phyloP scores from a whole-genome alignment of 2,888 invertebrate species.

The Erebia epiphron region DNA sequence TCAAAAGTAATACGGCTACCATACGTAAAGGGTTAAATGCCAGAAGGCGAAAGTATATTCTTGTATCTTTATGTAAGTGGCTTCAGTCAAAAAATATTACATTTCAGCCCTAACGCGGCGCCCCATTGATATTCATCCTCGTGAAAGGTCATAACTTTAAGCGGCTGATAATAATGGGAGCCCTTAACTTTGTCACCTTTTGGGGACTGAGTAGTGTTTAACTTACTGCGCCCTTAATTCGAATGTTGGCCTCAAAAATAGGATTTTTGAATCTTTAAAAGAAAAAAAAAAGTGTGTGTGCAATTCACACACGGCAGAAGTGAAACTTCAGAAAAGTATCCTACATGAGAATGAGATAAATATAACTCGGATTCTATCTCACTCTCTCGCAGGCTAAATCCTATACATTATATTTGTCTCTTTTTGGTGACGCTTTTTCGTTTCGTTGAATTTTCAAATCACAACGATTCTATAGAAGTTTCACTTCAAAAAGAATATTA shows the following conservation, averaged over 20 bases:
- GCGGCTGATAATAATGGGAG: slow-evolving; percentile 33
- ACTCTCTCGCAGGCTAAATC: no score
- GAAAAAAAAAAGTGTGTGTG: no score
- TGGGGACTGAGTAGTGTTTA: slow-evolving; percentile 25
- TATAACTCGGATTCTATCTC: no score
- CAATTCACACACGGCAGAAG: no score
- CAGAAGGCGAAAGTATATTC: not conserved
- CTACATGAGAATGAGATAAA: no score
- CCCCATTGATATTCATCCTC: slow-evolving; percentile 37
- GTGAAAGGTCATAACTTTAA: slow-evolving; percentile 33
- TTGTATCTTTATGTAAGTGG: not conserved
- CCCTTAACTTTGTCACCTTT: slow-evolving; percentile 38
- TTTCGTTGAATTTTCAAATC: no score
- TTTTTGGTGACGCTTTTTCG: no score
- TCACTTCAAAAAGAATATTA: no score
- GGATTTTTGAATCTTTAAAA: no score
- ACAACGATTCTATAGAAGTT: no score
- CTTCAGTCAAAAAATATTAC: slow-evolving; percentile 13
- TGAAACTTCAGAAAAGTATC: no score
- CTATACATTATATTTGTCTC: no score
- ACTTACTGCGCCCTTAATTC: slow-evolving; percentile 24
- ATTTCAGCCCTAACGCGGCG: slow-evolving; percentile 20
- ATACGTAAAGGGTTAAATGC: not conserved
- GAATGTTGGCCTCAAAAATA: not conserved
- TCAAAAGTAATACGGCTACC: not conserved